Evolutionary conservation across 2,797 vertebrate species (phyloP).

Genomic region (Clarias platycephalus): DNA sequence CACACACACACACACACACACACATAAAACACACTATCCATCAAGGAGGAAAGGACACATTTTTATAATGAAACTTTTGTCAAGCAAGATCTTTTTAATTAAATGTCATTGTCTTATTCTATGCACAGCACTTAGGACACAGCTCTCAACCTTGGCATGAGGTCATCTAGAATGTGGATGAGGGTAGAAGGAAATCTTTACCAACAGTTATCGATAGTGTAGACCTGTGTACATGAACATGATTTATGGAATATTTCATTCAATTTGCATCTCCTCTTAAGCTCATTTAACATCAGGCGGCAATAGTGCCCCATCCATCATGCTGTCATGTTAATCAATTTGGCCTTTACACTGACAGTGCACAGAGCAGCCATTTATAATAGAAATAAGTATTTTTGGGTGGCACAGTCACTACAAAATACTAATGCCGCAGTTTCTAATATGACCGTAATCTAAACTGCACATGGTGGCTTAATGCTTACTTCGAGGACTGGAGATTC

Average conservation of each 20-base stretch:
- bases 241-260: conserved; percentile 32
- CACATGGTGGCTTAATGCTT: neutral
- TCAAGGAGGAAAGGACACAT: neutral
- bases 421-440: neutral
- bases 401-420: neutral
- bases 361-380: neutral
- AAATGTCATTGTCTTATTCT: conserved; percentile 25
- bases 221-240: neutral
- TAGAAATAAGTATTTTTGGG: conserved; percentile 22
- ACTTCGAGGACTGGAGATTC: too few species aligned
- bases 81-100: neutral
- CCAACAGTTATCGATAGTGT: neutral
- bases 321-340: conserved; percentile 28
- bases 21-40: too few species aligned
- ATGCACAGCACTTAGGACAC: conserved; percentile 17
- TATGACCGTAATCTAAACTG: neutral
- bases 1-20: too few species aligned
- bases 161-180: conserved; percentile 1
- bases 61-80: neutral
- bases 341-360: conserved; percentile 17
- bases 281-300: conserved; percentile 31
- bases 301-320: conserved; percentile 12
- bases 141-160: conserved; percentile 1
- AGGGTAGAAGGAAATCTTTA: neutral
- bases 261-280: conserved; percentile 23